A percentile compares a stretch with the other conserved stretches of the same genome.
phyloP scores from a whole-genome alignment of 1,140 invertebrate species.

The Saxidomus purpurata region DNA sequence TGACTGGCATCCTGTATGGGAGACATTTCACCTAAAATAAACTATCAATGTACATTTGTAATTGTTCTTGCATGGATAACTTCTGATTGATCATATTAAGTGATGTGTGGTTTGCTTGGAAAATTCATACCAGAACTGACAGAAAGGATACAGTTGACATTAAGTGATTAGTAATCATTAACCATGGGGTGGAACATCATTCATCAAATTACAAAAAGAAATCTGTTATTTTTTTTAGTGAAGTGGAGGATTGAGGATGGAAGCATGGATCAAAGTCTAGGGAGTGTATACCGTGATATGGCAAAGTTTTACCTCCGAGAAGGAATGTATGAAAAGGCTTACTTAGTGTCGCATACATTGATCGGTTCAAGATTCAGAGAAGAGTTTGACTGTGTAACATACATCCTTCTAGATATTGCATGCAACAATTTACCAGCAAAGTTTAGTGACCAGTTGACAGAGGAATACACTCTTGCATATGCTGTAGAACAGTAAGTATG shows the following conservation, averaged over 20 bases:
- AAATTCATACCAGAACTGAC: too few species aligned
- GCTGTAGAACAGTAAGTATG: constrained; percentile 45
- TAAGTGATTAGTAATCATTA: too few species aligned
- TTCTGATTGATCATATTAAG: too few species aligned
- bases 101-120: too few species aligned
- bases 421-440: not conserved
- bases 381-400: not conserved
- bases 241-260: constrained; percentile 47
- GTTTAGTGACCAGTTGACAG: not conserved
- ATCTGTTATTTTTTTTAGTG: not conserved
- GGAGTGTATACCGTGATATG: constrained; percentile 16
- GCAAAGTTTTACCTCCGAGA: constrained; percentile 25
- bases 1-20: too few species aligned
- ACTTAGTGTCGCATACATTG: not conserved
- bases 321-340: constrained; percentile 39
- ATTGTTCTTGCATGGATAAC: too few species aligned
- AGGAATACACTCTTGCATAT: constrained; percentile 15
- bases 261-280: constrained; percentile 10
- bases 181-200: too few species aligned
- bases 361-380: constrained; percentile 1
- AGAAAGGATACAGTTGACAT: too few species aligned
- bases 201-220: not conserved
- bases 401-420: constrained; percentile 39
- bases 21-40: too few species aligned
- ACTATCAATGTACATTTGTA: too few species aligned